Base-by-base conservation (phyloP, 1,140 invertebrate species). In the Drosophila burlai region DNA sequence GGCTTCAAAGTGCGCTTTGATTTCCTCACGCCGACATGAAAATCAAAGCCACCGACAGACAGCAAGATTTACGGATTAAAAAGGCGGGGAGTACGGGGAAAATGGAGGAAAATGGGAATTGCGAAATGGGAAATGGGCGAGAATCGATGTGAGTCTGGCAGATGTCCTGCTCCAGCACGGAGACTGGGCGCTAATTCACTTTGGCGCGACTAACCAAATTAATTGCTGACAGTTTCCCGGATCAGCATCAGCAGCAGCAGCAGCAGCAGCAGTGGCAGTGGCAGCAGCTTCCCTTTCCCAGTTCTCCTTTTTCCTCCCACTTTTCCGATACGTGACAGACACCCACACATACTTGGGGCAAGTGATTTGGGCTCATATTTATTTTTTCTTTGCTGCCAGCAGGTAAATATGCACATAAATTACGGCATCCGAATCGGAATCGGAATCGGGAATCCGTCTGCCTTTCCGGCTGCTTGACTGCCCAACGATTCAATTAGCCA, bases 191-290 rank as follows among this genome's bases (percentile, higher is more conserved):
- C 71, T 83, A 81, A 90, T 90, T 90, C 85, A 82, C 67, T 90
- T 72, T 90, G 58, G 68, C 71, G 81, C 75, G 72, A 74, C 78
- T 75, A 80, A 90, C 71, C 65, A 76, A 90, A 90, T 90, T 90
- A 90, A 85, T 90, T 84, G 85, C 81, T 64, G 72, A 85, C 81
- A 90, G 78, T 87, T 89, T 74, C 62, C 46, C 76, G 26, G 61
- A 40, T 57, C 43, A 68, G 38, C 76, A 69, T 66, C 52, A 47
- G 46, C 21, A 21, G 18, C 6, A 6, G 29, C 43, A 42, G n/a
- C 43, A 11, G n/a, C 10, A 24, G 24, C 52, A 47, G 46, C 18
- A n/a, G n/a, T n/a, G n/a, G n/a, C n/a, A 21, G 43, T 29, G 29
- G 29, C 18, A 42, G n/a, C 43, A 11, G n/a, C 4, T 47, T 80